Base-by-base conservation (phyloP, 2,888 invertebrate genomes). In the Tortricodes alternella region DNA sequence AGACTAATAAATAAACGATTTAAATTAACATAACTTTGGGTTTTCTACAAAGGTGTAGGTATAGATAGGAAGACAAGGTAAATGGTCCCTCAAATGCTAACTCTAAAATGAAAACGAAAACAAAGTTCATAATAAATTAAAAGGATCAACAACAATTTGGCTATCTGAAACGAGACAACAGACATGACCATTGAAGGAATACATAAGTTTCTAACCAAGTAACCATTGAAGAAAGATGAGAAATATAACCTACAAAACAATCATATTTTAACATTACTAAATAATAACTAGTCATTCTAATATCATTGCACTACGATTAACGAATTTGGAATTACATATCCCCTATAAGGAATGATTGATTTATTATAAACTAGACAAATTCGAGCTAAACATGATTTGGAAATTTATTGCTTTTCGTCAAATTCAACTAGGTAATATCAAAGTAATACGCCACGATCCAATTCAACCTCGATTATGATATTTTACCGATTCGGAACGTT, bases 221-320 rank as follows among this genome's bases (percentile, higher is more conserved):
- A n/a, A n/a, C n/a, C n/a, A n/a, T n/a, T n/a, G n/a, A 50, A 63
- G 53, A 63, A 58, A 60, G 35, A 48, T 11, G 32, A 49, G 44
- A 43, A 50, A 34, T 56, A 56, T 44, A 56, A 56, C 37, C 56
- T 59, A 50, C 19, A 44, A 50, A 56, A 56, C 56, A 56, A 56
- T 46, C 21, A 46, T 27, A 43, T 37, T 49, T 58, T 55, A 60
- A 57, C 46, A 58, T 61, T 56, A 63, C 48, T 58, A 70, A 71
- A 73, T 75, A 78, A 72, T 69, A 71, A 68, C 78, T 80, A 80
- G 41, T 50, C 49, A 74, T 74, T 73, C 77, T 83, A 85, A 87
- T 85, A 88, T 82, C 85, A 89, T 89, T 89, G 88, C 89, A 89
- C 89, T 86, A 85, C 81, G 63, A 77, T 76, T 78, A 83, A 77